Evolutionary conservation across 1,140 invertebrate species (phyloP).

Genomic region (Oryzaephilus surinamensis): DNA sequence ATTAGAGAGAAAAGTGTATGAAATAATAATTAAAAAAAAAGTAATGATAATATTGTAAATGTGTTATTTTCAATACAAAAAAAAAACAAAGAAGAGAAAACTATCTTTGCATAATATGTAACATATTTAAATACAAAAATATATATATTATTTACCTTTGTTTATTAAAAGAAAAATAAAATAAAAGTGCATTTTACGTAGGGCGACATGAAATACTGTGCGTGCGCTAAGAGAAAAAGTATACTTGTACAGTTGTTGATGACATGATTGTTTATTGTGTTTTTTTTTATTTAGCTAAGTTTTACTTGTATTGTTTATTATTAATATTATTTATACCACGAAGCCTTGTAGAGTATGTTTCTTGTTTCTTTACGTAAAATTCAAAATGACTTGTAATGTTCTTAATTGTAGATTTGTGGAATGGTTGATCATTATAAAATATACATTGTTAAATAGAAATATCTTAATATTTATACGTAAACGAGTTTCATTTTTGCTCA

Average conservation of each 20-base stretch:
- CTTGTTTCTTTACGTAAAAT: constrained; percentile 33
- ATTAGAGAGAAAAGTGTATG: constrained; percentile 10
- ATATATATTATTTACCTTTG: constrained; percentile 13
- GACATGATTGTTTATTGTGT: too few species aligned
- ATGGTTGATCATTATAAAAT: constrained; percentile 38
- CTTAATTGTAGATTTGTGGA: constrained; percentile 39
- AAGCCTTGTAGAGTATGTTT: constrained; percentile 29
- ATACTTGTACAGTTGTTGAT: constrained; percentile 33
- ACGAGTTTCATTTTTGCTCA: constrained; percentile 10
- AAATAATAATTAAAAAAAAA: too few species aligned
- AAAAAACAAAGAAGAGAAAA: too few species aligned
- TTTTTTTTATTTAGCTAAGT: constrained; percentile 33
- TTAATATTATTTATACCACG: constrained; percentile 29
- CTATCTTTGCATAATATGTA: constrained; percentile 26
- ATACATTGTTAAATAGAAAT: constrained; percentile 40
- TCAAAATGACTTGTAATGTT: constrained; percentile 36
- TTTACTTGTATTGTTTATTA: constrained; percentile 27
- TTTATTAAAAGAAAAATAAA: constrained; percentile 17
- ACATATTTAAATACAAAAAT: too few species aligned
- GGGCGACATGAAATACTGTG: constrained; percentile 25
- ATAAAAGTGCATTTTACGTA: constrained; percentile 29
- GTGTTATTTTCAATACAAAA: constrained; percentile 31
- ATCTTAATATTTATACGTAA: constrained; percentile 33
- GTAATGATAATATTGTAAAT: too few species aligned
- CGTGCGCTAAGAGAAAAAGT: too few species aligned